Conservation (phyloP, 92 coral and sea anemone species). For the Parazoanthus darwini region DNA sequence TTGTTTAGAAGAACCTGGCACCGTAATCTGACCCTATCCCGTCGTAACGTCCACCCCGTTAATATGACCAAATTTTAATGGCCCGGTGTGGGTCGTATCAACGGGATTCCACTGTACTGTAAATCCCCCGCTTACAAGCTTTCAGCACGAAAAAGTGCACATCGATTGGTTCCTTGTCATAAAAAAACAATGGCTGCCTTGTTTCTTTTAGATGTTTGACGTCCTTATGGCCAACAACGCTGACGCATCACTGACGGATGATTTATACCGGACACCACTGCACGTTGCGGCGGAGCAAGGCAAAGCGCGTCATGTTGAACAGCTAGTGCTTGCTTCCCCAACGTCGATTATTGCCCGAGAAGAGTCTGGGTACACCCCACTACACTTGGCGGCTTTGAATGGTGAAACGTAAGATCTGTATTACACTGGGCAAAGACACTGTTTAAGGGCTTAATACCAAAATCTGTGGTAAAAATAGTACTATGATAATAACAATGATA, state of each 20-base stretch:
- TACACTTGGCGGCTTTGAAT: conserved; percentile 74
- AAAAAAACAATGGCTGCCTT: not conserved
- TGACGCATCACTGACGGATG: conserved; percentile 59
- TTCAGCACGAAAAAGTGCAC: not conserved
- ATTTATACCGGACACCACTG: conserved; percentile 57
- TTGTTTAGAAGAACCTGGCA: too few relatives aligned
- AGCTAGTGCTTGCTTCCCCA: conserved; percentile 49
- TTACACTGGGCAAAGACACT: not conserved
- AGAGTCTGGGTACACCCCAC: conserved; percentile 52
- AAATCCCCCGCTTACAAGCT: too few relatives aligned
- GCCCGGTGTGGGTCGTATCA: too few relatives aligned
- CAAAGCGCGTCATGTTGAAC: conserved; percentile 59
- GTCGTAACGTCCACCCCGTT: too few relatives aligned
- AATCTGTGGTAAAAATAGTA: too few relatives aligned
- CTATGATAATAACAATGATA: too few relatives aligned
- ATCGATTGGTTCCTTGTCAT: not conserved
- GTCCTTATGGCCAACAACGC: conserved; percentile 54
- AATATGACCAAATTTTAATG: too few relatives aligned
- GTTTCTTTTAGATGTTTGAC: conserved; percentile 43
- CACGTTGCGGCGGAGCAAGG: conserved; percentile 75
- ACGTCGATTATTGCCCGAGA: conserved; percentile 55
- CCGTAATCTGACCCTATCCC: too few relatives aligned
- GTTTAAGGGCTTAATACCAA: not conserved
- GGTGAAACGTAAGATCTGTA: conserved; percentile 52
- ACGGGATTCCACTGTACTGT: too few relatives aligned